phyloP scores from a whole-genome alignment of 2,113 vertebrate species.

The Corydoras maculifer region DNA sequence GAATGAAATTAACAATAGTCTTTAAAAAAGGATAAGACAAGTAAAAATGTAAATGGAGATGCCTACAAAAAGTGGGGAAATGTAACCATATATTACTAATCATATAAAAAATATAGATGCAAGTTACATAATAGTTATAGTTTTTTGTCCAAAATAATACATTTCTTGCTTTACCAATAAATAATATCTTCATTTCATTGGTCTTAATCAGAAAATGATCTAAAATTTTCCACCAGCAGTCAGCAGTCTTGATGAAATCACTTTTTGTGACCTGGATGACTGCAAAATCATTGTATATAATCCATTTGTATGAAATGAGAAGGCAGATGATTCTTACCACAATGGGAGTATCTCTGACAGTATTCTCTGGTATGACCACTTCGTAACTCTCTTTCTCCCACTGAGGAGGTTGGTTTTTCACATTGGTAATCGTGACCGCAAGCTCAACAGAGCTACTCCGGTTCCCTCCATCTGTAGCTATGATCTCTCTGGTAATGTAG shows the following conservation, averaged over 20 bases:
- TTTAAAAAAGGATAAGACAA: too few relatives aligned
- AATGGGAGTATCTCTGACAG: constrained; percentile 64
- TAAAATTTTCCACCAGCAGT: too few relatives aligned
- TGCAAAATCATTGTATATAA: background rate
- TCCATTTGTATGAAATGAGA: background rate
- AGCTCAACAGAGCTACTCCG: constrained; percentile 75
- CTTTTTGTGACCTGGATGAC: background rate
- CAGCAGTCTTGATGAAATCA: background rate
- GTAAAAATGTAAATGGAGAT: too few relatives aligned
- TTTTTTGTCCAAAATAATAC: too few relatives aligned
- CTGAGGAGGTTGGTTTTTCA: constrained; percentile 78
- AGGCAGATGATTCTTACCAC: constrained; percentile 54
- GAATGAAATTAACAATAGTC: too few relatives aligned
- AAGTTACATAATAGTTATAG: too few relatives aligned
- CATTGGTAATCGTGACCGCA: constrained; percentile 72
- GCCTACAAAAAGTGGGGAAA: too few relatives aligned
- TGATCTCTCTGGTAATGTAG: constrained; percentile 71
- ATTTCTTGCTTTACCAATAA: too few relatives aligned
- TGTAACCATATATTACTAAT: too few relatives aligned
- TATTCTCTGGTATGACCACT: constrained; percentile 75
- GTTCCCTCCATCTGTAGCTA: constrained; percentile 77
- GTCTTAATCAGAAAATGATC: too few relatives aligned
- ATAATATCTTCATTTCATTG: too few relatives aligned
- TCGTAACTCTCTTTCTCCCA: constrained; percentile 77
- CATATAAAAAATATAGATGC: too few relatives aligned